Base-by-base conservation (phyloP, 2,113 vertebrate species). In the Apodemus sylvaticus region DNA sequence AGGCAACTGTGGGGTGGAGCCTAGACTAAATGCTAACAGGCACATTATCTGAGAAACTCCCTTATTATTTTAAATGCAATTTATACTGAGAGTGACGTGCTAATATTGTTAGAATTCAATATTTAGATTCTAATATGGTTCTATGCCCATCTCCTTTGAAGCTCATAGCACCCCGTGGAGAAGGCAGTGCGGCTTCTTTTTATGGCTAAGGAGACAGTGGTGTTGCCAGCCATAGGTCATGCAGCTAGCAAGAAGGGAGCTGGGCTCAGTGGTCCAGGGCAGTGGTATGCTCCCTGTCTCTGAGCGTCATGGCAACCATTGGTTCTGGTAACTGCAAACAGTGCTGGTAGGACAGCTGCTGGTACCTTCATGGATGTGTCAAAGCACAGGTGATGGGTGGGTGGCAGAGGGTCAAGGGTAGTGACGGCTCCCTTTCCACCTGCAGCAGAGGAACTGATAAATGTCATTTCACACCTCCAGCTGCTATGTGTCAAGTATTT, bases 401-500 rank as follows among this genome's bases (percentile, higher is more conserved):
- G 53, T 82, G 58, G 39, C 12, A 19, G 66, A 42, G 39, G 73
- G 8, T 39, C 77, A 90, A 45, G 55, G n/a, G 22, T 24, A 42
- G 64, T 20, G 36, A 45, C 48, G 19, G 17, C 58, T 55, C 70
- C 24, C 6, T 0, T 66, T 77, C 68, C 36, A 1, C 39, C 66
- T 73, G 31, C 31, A 82, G 68, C 36, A 6, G 4, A 87, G 31
- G 62, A 95, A 70, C 42, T 86, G 20, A 53, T 71, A 45, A 51
- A 60, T 31, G 58, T 53, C 36, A 22, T 24, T 36, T 83, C 45
- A n/a, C 24, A 48, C 31, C 16, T 89, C 53, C 29, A 53, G 45
- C 39, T 94, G 66, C 89, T 86, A 70, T 55, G 39, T 68, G 42
- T 78, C 91, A 74, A 68, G 71, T 66, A 71, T 86, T 86, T 85